phyloP scores from a whole-genome alignment of 2,888 invertebrate species.

The Trissoscelio sp. region DNA sequence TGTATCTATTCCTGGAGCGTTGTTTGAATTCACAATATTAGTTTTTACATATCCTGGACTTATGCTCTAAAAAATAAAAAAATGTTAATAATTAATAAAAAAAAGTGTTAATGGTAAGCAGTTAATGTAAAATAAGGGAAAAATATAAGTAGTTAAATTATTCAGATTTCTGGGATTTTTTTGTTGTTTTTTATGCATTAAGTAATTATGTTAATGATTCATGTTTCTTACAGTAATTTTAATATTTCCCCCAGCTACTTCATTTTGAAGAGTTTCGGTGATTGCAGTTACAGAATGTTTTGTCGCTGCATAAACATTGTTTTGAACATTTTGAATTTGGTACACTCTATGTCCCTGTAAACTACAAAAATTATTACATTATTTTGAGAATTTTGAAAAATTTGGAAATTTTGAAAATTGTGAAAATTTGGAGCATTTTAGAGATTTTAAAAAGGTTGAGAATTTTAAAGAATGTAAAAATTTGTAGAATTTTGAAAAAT shows the following conservation, averaged over 20 bases:
- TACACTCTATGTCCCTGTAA: slow-evolving; percentile 83
- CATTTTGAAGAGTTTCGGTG: slow-evolving; percentile 85
- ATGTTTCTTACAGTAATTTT: slow-evolving; percentile 72
- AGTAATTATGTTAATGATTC: too few relatives aligned
- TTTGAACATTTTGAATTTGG: slow-evolving; percentile 78
- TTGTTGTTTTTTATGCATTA: too few relatives aligned
- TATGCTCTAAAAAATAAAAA: slow-evolving; percentile 84
- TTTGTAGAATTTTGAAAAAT: too few relatives aligned
- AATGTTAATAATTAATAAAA: too few relatives aligned
- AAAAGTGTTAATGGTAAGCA: too few relatives aligned
- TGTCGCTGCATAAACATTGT: slow-evolving; percentile 85
- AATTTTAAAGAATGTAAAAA: too few relatives aligned
- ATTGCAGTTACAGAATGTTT: slow-evolving; percentile 86
- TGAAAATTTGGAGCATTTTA: too few relatives aligned
- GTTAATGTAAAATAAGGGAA: background rate
- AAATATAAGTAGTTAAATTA: too few relatives aligned
- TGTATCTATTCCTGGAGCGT: background rate
- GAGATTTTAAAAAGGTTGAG: too few relatives aligned
- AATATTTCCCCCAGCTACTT: slow-evolving; percentile 81
- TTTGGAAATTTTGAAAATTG: too few relatives aligned
- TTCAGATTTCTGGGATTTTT: too few relatives aligned
- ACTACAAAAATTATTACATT: slow-evolving; percentile 71
- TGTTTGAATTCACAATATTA: slow-evolving; percentile 78
- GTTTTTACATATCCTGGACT: slow-evolving; percentile 87
- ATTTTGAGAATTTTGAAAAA: too few relatives aligned